Percentiles rank a stretch among this genome's conserved stretches.
These are phyloP conservation scores for Ptilonorhynchus violaceus DNA, from an alignment of 2,113 vertebrate species.

Conservation along the genomic window DNA sequence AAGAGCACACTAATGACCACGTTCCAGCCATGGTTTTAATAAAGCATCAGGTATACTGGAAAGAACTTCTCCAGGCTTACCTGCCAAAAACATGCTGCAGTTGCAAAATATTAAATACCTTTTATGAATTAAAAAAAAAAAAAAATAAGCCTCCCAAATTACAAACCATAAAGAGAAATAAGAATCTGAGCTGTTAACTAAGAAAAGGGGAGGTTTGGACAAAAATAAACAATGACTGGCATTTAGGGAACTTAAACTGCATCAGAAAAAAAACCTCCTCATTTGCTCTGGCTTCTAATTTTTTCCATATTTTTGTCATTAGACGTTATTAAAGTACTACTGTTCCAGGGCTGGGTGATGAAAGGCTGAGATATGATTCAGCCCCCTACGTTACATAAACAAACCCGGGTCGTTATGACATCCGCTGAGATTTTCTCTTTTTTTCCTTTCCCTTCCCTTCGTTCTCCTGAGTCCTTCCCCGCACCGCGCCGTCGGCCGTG, in stretches of 20 bases:
- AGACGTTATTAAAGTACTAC: slow-evolving; percentile 52
- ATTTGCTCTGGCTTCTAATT: slow-evolving; percentile 24
- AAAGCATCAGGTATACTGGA: slow-evolving; percentile 8
- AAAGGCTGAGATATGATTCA: slow-evolving; percentile 44
- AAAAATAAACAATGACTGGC: slow-evolving; percentile 62
- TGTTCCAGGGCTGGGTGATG: slow-evolving; percentile 54
- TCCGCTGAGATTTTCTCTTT: not conserved
- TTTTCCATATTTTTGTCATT: slow-evolving; percentile 67
- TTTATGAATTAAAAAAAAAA: not conserved
- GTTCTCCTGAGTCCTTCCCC: not conserved
- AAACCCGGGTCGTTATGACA: not conserved
- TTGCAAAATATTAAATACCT: not conserved
- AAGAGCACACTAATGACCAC: not conserved
- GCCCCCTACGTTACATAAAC: slow-evolving; percentile 20
- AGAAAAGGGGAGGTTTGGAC: slow-evolving; percentile 1
- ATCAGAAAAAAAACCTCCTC: not conserved
- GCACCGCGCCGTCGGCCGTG: fast-evolving
- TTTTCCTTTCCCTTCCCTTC: not conserved
- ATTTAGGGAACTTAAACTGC: slow-evolving; percentile 43
- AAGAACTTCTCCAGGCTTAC: not conserved
- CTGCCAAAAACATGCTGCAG: not conserved
- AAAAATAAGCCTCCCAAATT: not conserved
- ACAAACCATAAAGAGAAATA: not conserved
- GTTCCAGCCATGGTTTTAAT: not conserved
- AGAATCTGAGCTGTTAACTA: slow-evolving; percentile 2